Evolutionary conservation across 2,888 invertebrate genomes (phyloP).

Genomic region (Branchipolynoe longqiensis): DNA sequence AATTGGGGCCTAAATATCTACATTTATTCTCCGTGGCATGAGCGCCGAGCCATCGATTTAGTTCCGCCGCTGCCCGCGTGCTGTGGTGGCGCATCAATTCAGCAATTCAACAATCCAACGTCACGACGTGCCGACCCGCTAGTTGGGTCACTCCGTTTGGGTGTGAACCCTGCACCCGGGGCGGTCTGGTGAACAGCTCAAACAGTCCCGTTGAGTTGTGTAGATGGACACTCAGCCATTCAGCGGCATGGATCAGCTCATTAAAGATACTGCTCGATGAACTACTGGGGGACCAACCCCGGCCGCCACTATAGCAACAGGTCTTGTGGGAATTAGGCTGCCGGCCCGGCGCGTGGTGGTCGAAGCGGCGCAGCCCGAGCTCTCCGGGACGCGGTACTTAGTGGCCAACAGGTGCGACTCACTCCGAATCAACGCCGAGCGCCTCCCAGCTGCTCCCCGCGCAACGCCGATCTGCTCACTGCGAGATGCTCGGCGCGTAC

Average conservation of each 20-base stretch:
- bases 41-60: slow-evolving; percentile 34
- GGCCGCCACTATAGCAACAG: slow-evolving; percentile 38
- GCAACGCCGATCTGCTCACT: neutral
- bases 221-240: too few relatives aligned
- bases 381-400: slow-evolving; percentile 4
- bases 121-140: too few relatives aligned
- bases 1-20: slow-evolving; percentile 58
- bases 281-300: too few relatives aligned
- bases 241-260: too few relatives aligned
- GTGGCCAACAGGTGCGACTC: neutral
- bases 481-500: too few relatives aligned
- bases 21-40: slow-evolving; percentile 50
- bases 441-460: neutral
- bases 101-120: too few relatives aligned
- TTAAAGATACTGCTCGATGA: too few relatives aligned
- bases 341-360: neutral
- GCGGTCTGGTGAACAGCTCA: too few relatives aligned
- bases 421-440: neutral
- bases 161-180: too few relatives aligned
- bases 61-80: neutral
- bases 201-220: too few relatives aligned
- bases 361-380: neutral
- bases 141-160: too few relatives aligned
- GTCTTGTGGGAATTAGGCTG: slow-evolving; percentile 40
- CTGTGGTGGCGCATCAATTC: too few relatives aligned